A percentile compares a stretch with the other conserved stretches of the same genome.
These are phyloP conservation scores for Rotaria magnacalcarata DNA, from an alignment of 2,888 invertebrate genomes.

Conservation along the genomic window DNA sequence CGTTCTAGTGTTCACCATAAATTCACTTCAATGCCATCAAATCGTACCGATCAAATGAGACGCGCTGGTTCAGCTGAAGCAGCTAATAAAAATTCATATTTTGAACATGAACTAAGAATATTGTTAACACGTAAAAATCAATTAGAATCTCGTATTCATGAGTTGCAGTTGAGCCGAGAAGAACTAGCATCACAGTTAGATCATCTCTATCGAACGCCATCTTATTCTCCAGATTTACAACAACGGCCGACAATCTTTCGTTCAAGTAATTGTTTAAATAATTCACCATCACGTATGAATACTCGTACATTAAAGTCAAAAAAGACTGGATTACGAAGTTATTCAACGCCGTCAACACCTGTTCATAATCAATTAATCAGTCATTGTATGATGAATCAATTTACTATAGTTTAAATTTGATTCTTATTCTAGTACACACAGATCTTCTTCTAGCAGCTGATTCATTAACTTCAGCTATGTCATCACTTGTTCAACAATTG, in stretches of 20 bases:
- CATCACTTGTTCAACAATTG: constrained; percentile 86
- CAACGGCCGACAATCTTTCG: constrained; percentile 52
- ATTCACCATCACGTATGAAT: constrained; percentile 37
- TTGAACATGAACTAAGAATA: constrained; percentile 82
- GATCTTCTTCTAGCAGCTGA: constrained; percentile 90
- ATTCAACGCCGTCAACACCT: constrained; percentile 27
- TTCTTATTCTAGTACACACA: constrained; percentile 56
- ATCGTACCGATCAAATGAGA: not conserved
- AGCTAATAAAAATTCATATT: constrained; percentile 66
- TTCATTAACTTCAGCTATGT: constrained; percentile 95
- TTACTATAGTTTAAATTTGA: too few species aligned
- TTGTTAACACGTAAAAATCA: constrained; percentile 88
- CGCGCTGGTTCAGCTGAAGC: not conserved
- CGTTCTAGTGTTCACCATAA: not conserved
- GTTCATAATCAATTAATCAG: not conserved
- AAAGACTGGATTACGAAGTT: constrained; percentile 10
- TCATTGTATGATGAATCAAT: not conserved
- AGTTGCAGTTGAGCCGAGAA: constrained; percentile 83
- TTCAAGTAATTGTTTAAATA: constrained; percentile 50
- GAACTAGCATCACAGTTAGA: constrained; percentile 94
- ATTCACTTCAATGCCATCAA: not conserved
- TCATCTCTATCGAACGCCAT: constrained; percentile 85
- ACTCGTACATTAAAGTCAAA: not conserved
- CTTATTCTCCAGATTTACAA: constrained; percentile 50
- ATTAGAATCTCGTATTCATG: constrained; percentile 82